phyloP scores from a whole-genome alignment of 2,797 vertebrate genomes.

The Lepidocolaptes lacrymiger region DNA sequence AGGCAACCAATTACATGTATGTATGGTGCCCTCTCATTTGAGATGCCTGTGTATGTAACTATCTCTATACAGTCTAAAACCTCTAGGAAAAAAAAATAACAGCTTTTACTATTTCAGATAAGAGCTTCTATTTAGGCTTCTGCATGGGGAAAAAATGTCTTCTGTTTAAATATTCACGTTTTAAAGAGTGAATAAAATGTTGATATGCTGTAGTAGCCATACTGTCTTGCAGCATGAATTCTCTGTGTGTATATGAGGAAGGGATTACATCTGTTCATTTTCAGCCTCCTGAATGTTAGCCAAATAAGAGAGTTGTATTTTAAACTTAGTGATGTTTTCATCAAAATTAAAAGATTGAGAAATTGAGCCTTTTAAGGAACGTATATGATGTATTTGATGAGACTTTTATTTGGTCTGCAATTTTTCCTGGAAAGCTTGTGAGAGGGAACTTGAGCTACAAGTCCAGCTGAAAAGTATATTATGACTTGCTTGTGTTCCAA shows the following conservation, averaged over 20 bases:
- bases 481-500: not conserved
- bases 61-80: conserved; percentile 76
- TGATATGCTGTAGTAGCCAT: conserved; percentile 8
- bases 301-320: conserved; percentile 9
- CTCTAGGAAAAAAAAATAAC: conserved; percentile 42
- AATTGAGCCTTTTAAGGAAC: not conserved
- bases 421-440: not conserved
- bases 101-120: conserved; percentile 72
- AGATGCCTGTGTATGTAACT: conserved; percentile 75
- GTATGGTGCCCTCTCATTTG: conserved; percentile 82
- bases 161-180: conserved; percentile 73
- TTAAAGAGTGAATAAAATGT: conserved; percentile 69
- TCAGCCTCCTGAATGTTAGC: not conserved
- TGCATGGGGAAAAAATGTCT: conserved; percentile 56
- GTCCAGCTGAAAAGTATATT: not conserved
- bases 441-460: not conserved
- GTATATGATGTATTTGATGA: not conserved
- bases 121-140: conserved; percentile 72
- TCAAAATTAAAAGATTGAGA: not conserved
- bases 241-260: not conserved
- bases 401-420: not conserved
- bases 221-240: conserved; percentile 29
- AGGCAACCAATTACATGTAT: conserved; percentile 87
- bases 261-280: not conserved
- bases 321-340: conserved; percentile 3